phyloP scores from a whole-genome alignment of 2,113 vertebrate species.

The Tetrao urogallus region DNA sequence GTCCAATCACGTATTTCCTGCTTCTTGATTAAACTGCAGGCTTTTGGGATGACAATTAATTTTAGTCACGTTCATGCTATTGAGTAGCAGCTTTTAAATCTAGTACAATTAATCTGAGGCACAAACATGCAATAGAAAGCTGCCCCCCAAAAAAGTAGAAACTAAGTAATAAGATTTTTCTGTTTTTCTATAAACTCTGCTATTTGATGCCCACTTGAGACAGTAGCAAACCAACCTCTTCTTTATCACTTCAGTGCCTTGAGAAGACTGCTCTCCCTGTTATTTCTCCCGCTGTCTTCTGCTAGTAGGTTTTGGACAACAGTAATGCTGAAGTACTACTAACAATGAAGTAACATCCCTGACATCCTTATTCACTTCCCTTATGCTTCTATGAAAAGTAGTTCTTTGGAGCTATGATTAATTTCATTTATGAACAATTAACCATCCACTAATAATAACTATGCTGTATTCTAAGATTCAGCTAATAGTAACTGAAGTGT shows the following conservation, averaged over 20 bases:
- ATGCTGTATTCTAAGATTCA: not conserved
- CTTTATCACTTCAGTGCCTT: not conserved
- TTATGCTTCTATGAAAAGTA: not conserved
- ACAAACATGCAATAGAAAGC: not conserved
- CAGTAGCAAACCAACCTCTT: not conserved
- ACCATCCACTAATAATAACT: not conserved
- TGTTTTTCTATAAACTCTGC: not conserved
- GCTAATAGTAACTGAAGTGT: not conserved
- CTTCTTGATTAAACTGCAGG: constrained; percentile 25
- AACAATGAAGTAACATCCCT: not conserved
- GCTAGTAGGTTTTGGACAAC: not conserved
- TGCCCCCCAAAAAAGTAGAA: not conserved
- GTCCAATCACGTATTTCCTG: not conserved
- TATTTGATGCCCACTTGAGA: not conserved
- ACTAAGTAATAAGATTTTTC: not conserved
- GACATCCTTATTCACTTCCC: not conserved
- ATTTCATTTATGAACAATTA: not conserved
- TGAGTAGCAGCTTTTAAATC: constrained; percentile 23
- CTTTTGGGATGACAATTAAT: not conserved
- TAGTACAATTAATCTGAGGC: constrained; percentile 21
- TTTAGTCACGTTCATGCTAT: not conserved
- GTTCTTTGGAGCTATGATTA: not conserved
- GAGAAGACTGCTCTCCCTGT: not conserved
- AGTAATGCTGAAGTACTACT: too few species aligned
- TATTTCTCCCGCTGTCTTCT: not conserved